Conservation (phyloP, 2,113 vertebrate genomes). For the Carassius auratus region DNA sequence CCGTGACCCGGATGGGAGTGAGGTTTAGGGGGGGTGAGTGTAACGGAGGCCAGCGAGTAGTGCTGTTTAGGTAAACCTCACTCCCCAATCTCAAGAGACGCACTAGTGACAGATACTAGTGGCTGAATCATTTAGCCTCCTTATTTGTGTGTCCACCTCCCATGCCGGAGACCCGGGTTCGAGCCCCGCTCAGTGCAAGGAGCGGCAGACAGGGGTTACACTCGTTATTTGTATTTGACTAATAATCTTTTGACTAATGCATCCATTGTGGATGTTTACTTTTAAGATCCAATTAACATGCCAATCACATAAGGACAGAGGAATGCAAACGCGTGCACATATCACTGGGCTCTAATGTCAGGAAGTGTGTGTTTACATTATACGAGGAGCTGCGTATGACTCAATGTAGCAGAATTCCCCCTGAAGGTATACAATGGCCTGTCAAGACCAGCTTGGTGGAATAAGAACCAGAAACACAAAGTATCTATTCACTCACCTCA, state of each 20-base stretch:
- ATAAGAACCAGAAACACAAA: conserved; percentile 36
- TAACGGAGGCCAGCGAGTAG: no score
- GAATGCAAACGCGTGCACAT: not conserved
- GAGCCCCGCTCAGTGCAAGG: no score
- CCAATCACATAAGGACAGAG: not conserved
- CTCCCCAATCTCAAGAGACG: no score
- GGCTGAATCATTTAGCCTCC: no score
- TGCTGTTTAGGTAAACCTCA: no score
- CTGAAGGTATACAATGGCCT: conserved; percentile 55
- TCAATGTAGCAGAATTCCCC: conserved; percentile 43
- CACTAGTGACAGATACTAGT: no score
- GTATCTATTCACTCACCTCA: conserved; percentile 18
- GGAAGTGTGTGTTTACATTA: conserved; percentile 34
- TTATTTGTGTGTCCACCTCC: no score
- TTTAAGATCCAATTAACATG: not conserved
- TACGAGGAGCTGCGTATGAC: not conserved
- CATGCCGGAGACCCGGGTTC: no score
- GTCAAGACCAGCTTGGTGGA: conserved; percentile 55
- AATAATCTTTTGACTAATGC: not conserved
- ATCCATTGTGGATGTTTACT: not conserved
- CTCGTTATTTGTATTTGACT: not conserved
- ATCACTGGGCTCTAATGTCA: not conserved
- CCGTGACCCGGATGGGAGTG: no score
- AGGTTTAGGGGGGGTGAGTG: no score
- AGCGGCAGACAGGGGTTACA: no score